A percentile compares a stretch with the other conserved stretches of the same genome.
These are phyloP conservation scores for Plectrocnemia conspersa DNA, from an alignment of 1,140 invertebrate genomes.

Conservation along the genomic window DNA sequence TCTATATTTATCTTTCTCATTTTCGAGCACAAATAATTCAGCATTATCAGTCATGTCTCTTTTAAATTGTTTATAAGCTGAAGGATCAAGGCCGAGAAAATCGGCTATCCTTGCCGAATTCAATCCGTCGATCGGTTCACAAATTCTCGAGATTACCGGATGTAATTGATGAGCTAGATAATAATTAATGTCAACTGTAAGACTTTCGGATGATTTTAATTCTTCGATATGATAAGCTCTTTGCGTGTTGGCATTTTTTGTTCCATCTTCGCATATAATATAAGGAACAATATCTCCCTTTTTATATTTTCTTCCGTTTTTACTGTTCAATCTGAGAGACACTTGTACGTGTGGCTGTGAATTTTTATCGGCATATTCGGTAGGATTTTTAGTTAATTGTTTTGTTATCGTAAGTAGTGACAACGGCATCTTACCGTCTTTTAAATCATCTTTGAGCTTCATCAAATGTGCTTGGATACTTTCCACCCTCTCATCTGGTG, in stretches of 20 bases:
- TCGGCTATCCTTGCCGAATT: constrained; percentile 87
- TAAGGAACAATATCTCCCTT: constrained; percentile 94
- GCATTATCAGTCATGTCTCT: constrained; percentile 53
- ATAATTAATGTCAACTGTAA: constrained; percentile 78
- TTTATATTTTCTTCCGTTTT: constrained; percentile 75
- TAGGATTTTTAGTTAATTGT: constrained; percentile 92
- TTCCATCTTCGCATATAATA: constrained; percentile 89
- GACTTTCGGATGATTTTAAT: constrained; percentile 62
- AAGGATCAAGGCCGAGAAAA: constrained; percentile 71
- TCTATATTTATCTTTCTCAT: constrained; percentile 70
- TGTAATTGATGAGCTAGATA: constrained; percentile 87
- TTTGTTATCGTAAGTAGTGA: constrained; percentile 86
- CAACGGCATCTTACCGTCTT: constrained; percentile 64
- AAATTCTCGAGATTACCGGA: constrained; percentile 89
- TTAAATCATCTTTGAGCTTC: constrained; percentile 67
- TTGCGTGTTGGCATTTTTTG: constrained; percentile 76
- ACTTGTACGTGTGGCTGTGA: constrained; percentile 88
- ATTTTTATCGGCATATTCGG: constrained; percentile 86
- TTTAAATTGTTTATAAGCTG: constrained; percentile 48
- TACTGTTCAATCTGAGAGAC: constrained; percentile 79
- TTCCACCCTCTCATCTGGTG: constrained; percentile 75
- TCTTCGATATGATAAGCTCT: constrained; percentile 93
- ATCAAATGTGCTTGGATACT: constrained; percentile 70
- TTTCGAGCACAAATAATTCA: constrained; percentile 52
- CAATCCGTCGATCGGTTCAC: constrained; percentile 92